phyloP scores from a whole-genome alignment of 2,113 vertebrate species.

The Pterophyllum scalare region DNA sequence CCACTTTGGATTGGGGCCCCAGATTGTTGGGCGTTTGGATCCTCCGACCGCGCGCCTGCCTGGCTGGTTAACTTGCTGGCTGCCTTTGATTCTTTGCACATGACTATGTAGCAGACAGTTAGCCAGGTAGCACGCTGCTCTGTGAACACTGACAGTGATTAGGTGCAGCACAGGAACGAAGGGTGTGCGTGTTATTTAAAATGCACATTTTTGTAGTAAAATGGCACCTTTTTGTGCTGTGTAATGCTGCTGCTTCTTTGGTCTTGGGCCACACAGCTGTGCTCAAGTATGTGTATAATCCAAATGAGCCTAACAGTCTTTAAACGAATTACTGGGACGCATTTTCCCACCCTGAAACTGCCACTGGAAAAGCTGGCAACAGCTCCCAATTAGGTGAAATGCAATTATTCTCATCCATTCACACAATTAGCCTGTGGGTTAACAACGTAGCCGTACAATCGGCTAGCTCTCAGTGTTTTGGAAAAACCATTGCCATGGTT shows the following conservation, averaged over 20 bases:
- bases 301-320: conserved; percentile 73
- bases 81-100: conserved; percentile 56
- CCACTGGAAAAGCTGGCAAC: conserved; percentile 75
- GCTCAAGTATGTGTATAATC: conserved; percentile 77
- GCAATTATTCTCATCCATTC: conserved; percentile 78
- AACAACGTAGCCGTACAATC: conserved; percentile 59
- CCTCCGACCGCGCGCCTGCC: conserved; percentile 55
- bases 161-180: neutral
- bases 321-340: conserved; percentile 72
- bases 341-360: conserved; percentile 71
- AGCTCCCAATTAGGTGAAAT: conserved; percentile 73
- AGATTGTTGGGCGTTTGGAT: conserved; percentile 81
- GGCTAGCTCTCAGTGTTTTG: conserved; percentile 50
- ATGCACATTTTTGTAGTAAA: conserved; percentile 37
- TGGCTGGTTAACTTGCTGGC: conserved; percentile 52
- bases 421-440: conserved; percentile 74
- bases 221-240: conserved; percentile 51
- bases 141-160: conserved; percentile 23
- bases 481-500: conserved; percentile 70
- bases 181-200: neutral
- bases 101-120: conserved; percentile 42
- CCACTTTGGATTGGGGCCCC: conserved; percentile 84
- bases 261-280: conserved; percentile 68
- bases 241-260: conserved; percentile 51
- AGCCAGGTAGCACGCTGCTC: conserved; percentile 48